phyloP scores from a whole-genome alignment of 2,113 vertebrate species.

The Brachionichthys hirsutus region DNA sequence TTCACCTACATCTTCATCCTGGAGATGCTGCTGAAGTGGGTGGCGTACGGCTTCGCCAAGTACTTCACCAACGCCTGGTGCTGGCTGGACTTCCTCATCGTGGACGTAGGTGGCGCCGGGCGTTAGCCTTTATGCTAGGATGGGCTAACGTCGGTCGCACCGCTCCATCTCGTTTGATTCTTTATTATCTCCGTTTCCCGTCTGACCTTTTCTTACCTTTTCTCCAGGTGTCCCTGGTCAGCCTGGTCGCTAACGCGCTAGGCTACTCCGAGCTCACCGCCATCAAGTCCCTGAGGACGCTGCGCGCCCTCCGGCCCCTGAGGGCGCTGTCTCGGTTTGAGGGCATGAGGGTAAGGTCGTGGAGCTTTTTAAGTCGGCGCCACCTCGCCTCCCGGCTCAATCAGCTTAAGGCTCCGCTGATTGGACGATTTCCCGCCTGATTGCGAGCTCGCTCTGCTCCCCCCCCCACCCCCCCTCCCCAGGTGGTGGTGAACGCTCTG shows the following conservation, averaged over 20 bases:
- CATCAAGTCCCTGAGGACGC: conserved; percentile 95
- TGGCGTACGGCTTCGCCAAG: conserved; percentile 94
- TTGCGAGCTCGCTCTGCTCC: conserved; percentile 10
- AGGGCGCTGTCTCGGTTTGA: conserved; percentile 97
- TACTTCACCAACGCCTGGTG: conserved; percentile 99
- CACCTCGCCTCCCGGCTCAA: neutral
- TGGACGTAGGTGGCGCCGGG: conserved; percentile 91
- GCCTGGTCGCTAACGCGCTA: conserved; percentile 91
- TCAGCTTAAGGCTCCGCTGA: conserved; percentile 27
- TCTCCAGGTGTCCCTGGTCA: conserved; percentile 91
- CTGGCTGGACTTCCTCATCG: conserved; percentile 98
- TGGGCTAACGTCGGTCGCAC: no score
- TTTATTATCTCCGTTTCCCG: neutral
- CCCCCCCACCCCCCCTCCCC: neutral
- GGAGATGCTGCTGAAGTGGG: conserved; percentile 99
- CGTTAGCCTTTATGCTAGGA: no score
- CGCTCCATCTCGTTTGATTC: neutral
- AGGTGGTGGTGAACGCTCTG: conserved; percentile 99
- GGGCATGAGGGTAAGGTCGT: conserved; percentile 95
- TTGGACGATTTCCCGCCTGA: conserved; percentile 35
- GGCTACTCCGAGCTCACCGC: conserved; percentile 94
- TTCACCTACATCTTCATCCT: conserved; percentile 98
- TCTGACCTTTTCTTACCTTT: conserved; percentile 16
- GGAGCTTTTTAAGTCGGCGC: neutral
- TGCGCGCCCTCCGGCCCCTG: conserved; percentile 93